Percentiles rank a stretch among this genome's conserved stretches.
phyloP scores from a whole-genome alignment of 2,797 vertebrate genomes.

The Netta rufina region DNA sequence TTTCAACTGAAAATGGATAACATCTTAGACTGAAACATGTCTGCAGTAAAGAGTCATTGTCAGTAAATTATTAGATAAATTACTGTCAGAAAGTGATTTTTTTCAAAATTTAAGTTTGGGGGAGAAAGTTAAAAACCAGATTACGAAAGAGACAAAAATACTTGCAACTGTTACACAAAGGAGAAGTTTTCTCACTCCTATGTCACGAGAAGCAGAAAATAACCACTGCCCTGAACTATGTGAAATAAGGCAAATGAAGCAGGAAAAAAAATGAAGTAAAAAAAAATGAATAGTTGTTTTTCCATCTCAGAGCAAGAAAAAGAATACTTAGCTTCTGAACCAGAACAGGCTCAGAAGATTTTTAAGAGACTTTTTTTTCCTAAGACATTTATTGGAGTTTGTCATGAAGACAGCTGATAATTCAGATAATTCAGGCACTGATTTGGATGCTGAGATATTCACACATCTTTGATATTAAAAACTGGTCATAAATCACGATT shows the following conservation, averaged over 20 bases:
- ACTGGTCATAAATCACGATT: not conserved
- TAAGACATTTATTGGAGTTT: not conserved
- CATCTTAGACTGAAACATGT: not conserved
- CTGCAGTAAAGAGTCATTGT: not conserved
- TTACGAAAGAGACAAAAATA: not conserved
- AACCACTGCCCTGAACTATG: not conserved
- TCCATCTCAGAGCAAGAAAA: not conserved
- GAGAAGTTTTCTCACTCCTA: not conserved
- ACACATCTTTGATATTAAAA: not conserved
- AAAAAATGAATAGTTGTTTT: not conserved
- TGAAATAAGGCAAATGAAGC: not conserved
- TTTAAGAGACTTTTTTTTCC: too few species aligned
- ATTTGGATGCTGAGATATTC: not conserved
- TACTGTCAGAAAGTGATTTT: not conserved
- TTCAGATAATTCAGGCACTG: not conserved
- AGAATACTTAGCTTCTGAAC: not conserved
- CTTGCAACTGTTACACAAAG: not conserved
- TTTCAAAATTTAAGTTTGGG: not conserved
- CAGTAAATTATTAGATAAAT: not conserved
- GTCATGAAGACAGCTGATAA: not conserved
- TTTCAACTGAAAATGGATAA: not conserved
- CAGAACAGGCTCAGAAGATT: not conserved
- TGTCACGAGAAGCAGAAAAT: not conserved
- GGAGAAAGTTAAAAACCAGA: not conserved
- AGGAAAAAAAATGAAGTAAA: not conserved